These are phyloP conservation scores for Girardinus metallicus DNA, from an alignment of 2,797 vertebrate genomes.

Conservation along the genomic window DNA sequence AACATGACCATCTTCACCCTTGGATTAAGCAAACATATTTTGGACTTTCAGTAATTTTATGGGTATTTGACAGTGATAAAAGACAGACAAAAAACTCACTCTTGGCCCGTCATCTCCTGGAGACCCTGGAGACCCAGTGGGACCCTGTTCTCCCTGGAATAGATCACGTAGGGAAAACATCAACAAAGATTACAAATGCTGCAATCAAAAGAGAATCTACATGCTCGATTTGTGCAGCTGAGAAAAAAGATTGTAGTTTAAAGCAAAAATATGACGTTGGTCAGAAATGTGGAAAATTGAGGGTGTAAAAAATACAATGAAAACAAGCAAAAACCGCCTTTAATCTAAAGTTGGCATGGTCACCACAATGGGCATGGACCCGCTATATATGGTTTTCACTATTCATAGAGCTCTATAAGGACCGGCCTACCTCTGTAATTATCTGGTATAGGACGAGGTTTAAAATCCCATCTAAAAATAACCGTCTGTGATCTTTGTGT, in stretches of 20 bases:
- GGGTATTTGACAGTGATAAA: not conserved
- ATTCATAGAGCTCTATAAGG: constrained; percentile 68
- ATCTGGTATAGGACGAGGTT: constrained; percentile 70
- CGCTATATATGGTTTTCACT: constrained; percentile 57
- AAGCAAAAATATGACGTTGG: constrained; percentile 9
- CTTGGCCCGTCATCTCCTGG: constrained; percentile 95
- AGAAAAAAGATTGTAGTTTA: constrained; percentile 16
- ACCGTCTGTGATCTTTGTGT: constrained; percentile 68
- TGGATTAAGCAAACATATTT: constrained; percentile 18
- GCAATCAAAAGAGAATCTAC: constrained; percentile 14
- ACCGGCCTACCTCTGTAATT: constrained; percentile 76
- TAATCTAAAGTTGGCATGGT: constrained; percentile 57
- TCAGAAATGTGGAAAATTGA: constrained; percentile 40
- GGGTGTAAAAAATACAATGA: constrained; percentile 20
- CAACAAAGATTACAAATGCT: constrained; percentile 21
- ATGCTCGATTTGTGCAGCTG: constrained; percentile 10
- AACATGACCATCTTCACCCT: constrained; percentile 98
- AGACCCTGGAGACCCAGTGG: constrained; percentile 90
- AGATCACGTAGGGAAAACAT: constrained; percentile 32
- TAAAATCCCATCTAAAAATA: constrained; percentile 71
- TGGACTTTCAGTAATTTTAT: not conserved
- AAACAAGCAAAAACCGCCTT: constrained; percentile 43
- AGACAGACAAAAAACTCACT: constrained; percentile 74
- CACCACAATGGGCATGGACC: constrained; percentile 64
- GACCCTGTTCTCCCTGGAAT: constrained; percentile 89